Evolutionary conservation across 35 echinoderm and acorn worm species (phyloP), one percentile per base, ranked within the genome.

Genomic region (Chiridota heheva): DNA sequence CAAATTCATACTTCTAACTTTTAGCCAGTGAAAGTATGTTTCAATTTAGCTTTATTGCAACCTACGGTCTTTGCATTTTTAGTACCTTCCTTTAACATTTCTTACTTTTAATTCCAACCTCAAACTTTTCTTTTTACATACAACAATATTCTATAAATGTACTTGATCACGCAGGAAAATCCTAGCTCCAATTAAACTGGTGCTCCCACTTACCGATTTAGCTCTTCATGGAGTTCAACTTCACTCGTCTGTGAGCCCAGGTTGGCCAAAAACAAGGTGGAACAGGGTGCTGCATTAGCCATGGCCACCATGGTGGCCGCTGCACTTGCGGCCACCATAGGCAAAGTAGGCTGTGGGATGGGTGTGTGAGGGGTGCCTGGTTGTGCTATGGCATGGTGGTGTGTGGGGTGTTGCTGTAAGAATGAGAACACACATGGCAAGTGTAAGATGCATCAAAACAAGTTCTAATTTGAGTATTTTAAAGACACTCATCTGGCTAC

Each of bases 241-340:
- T 98, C 95, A 28, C 89, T 79, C 44, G 95, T 91, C 62, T 84
- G 81, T 45, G 95, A 91, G 65, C 95, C 95, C 64, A 98, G 85
- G 81, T 98, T 98, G 65, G 89, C 95, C 84, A 98, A 67, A 86
- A 98, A 98, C 46, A 98, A 89, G 48, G 95, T 98, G 53, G 95
- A 92, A 82, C 95, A 98, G 76, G 89, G 89, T 72, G 95, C 87
- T 27, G 90, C 78, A 44, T 87, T 81, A 40, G 88, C 95, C 74
- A 91, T 91, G 42, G 95, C 89, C 22, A 88, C 89, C 89, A 91
- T 91, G 47, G 92, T 85, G 56, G 86, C 86, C 29, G 87, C 87
- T 24, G 83, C 83, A 42, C 75, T 78, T 49, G 75, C 75, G 58
- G 92, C 92, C 87, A 96, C 73, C 68, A 91, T 88, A 27, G 95